phyloP scores from a whole-genome alignment of 2,888 invertebrate genomes.

The Heteromurus nitidus region DNA sequence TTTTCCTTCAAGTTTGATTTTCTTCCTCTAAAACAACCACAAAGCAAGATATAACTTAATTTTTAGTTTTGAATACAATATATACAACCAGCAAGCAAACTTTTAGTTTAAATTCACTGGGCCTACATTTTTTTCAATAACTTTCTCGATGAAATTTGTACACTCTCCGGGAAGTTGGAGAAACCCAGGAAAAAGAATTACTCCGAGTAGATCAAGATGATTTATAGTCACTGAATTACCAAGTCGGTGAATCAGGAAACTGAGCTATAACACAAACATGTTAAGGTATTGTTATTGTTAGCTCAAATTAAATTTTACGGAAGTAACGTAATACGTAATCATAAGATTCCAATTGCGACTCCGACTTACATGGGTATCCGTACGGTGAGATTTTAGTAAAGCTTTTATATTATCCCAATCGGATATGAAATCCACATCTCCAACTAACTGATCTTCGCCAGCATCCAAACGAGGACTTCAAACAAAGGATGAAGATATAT shows the following conservation, averaged over 20 bases:
- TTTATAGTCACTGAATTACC: slow-evolving; percentile 43
- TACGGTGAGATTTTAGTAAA: slow-evolving; percentile 16
- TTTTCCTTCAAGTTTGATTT: slow-evolving; percentile 21
- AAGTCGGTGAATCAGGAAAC: slow-evolving; percentile 46
- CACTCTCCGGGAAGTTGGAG: slow-evolving; percentile 6
- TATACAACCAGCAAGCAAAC: background rate
- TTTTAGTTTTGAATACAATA: no score
- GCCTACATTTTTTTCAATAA: slow-evolving; percentile 28
- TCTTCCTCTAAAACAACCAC: slow-evolving; percentile 6
- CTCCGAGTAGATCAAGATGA: slow-evolving; percentile 26
- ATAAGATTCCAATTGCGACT: no score
- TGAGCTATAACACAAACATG: slow-evolving; percentile 30
- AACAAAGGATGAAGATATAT: background rate
- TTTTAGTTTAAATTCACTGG: background rate
- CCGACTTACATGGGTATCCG: slow-evolving; percentile 34
- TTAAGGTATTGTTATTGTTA: background rate
- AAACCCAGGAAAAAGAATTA: background rate
- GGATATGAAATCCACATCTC: slow-evolving; percentile 25
- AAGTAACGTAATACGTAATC: no score
- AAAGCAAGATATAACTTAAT: no score
- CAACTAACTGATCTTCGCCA: background rate
- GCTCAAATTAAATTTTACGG: no score
- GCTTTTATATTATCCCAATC: slow-evolving; percentile 49
- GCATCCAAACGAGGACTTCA: background rate
- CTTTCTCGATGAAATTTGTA: slow-evolving; percentile 2